These are phyloP conservation scores for Timema cristinae DNA, from an alignment of 2,888 invertebrate genomes.

Conservation along the genomic window DNA sequence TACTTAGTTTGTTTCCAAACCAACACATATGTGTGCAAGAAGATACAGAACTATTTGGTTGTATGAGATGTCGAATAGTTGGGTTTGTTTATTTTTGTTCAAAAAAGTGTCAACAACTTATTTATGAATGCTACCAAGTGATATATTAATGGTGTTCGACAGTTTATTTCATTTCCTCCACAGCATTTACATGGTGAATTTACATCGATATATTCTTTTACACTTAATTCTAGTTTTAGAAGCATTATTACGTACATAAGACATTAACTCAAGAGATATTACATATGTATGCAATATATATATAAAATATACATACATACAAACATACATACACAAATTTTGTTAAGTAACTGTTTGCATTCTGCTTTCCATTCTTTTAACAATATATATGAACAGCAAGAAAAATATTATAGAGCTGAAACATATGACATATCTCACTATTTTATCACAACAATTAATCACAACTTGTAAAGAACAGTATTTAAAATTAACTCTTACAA, in stretches of 20 bases:
- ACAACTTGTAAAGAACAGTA: constrained; percentile 18
- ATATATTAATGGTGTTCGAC: no score
- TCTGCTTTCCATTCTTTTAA: no score
- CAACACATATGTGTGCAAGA: no score
- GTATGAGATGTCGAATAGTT: no score
- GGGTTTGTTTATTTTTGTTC: no score
- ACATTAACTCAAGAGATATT: constrained; percentile 16
- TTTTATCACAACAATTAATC: constrained; percentile 24
- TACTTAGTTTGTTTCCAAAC: no score
- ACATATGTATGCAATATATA: not conserved
- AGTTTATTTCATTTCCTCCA: constrained; percentile 24
- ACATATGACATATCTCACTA: constrained; percentile 19
- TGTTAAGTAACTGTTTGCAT: no score
- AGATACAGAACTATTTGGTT: no score
- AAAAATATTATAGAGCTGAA: constrained; percentile 18
- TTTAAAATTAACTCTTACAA: not conserved
- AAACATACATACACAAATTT: no score
- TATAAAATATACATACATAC: no score
- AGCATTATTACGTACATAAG: constrained; percentile 19
- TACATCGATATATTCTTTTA: constrained; percentile 14
- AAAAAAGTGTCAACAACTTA: no score
- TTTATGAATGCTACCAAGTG: no score
- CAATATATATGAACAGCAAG: constrained; percentile 10
- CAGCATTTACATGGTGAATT: constrained; percentile 25
- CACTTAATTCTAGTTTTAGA: constrained; percentile 17